Percentiles rank a stretch among this genome's conserved stretches.
Conservation (phyloP, 2,113 vertebrate species). For the Dasypus novemcinctus region DNA sequence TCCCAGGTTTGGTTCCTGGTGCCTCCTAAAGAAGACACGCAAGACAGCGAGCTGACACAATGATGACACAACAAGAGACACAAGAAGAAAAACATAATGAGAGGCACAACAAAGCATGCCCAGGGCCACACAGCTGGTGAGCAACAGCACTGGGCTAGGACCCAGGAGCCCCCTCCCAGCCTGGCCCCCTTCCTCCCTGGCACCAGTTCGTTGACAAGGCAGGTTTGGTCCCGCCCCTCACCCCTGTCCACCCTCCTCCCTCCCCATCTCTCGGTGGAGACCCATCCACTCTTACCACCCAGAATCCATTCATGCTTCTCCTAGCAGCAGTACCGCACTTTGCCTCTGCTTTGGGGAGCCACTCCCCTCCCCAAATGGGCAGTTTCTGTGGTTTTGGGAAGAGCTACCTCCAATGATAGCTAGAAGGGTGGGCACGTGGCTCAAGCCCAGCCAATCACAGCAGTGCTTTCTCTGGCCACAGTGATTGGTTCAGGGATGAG, state of each 20-base stretch:
- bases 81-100: no score
- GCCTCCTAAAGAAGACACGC: no score
- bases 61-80: no score
- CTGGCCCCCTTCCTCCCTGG: neutral
- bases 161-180: neutral
- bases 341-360: neutral
- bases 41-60: no score
- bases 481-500: neutral
- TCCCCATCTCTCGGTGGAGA: neutral
- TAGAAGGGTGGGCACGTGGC: neutral
- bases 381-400: neutral
- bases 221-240: neutral
- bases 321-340: neutral
- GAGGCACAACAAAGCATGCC: no score
- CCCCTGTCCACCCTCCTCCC: neutral
- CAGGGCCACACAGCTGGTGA: neutral
- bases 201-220: neutral
- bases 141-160: neutral
- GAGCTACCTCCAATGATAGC: neutral
- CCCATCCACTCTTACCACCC: neutral
- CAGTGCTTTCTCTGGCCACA: neutral
- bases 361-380: neutral
- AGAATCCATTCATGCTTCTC: neutral
- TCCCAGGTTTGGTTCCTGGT: no score
- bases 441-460: neutral